Evolutionary conservation across 92 coral and sea anemone species (phyloP).

Genomic region (Metridium senile): DNA sequence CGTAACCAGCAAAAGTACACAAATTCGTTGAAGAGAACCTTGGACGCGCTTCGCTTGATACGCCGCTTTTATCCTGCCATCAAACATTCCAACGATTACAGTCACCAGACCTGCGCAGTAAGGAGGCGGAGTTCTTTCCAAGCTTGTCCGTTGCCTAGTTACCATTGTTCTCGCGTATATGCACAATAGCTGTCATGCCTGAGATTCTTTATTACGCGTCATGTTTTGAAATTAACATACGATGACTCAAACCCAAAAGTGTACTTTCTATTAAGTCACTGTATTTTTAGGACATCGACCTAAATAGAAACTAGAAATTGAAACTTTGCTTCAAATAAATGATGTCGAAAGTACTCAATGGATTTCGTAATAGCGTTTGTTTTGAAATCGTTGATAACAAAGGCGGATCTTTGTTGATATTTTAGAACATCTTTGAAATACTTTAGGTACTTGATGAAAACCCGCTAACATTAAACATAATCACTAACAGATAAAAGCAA

Average conservation of each 20-base stretch:
- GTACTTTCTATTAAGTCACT: constrained; percentile 4
- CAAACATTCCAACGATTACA: constrained; percentile 34
- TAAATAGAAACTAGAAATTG: neutral
- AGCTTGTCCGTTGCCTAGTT: constrained; percentile 27
- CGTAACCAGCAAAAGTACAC: neutral
- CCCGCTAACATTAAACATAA: neutral
- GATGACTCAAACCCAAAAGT: constrained; percentile 21
- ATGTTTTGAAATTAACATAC: constrained; percentile 22
- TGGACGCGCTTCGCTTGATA: constrained; percentile 26
- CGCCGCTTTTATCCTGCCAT: constrained; percentile 24
- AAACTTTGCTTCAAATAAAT: neutral
- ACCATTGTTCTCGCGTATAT: constrained; percentile 11
- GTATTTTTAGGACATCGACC: constrained; percentile 3
- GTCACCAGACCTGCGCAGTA: constrained; percentile 29
- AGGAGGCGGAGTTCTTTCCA: constrained; percentile 11
- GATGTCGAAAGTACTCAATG: neutral
- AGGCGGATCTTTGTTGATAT: neutral
- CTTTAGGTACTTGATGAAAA: neutral
- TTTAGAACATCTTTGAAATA: constrained; percentile 1
- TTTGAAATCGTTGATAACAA: neutral
- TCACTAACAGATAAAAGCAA: neutral
- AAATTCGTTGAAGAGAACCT: constrained; percentile 14
- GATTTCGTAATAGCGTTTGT: neutral
- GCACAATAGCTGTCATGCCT: constrained; percentile 21
- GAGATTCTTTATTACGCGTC: constrained; percentile 34